Evolutionary conservation across 2,113 vertebrate species (phyloP), one percentile per base, ranked within the genome.

Genomic region (Phycodurus eques): DNA sequence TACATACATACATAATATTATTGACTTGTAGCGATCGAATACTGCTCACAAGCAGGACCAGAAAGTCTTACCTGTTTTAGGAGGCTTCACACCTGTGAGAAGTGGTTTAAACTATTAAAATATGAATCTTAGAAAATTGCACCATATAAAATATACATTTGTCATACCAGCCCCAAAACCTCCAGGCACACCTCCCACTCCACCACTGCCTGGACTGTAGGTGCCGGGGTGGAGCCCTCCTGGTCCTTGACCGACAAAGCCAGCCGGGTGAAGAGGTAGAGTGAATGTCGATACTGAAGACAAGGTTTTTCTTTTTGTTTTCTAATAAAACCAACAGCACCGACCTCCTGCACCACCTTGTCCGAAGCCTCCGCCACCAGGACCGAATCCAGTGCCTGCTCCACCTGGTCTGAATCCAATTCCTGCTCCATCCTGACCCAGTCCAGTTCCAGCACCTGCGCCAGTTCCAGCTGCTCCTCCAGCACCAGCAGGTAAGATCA

Each of bases 401-500:
- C 78, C 83, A 19, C 74, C 82, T 19, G 80, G 72, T 54, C 83
- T 78, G 47, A 80, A 79, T 20, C 82, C 82, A 3, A 85, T 78
- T 51, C 81, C 87, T 70, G 70, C 14, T n/a, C 87, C 47, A 78
- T 80, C 81, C 17, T 75, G 68, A 47, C 82, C 82, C 53, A 75
- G n/a, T 35, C 85, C 86, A 63, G 75, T 66, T 11, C 80, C 78
- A 15, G 73, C 61, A 35, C 81, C 85, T 13, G 57, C 14, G 1
- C 78, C 82, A 43, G 77, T 44, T 71, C 83, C 86, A 5, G 77
- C 80, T 66, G 80, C 89, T 73, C 80, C 81, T 68, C 82, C 88
- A 53, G 77, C 42, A 74, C 85, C 88, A 65, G 88, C 73, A 78
- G 93, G 93, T 86, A 93, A 44, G 67, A 88, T 91, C 1, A 93